These are phyloP conservation scores for Girardinichthys multiradiatus DNA, from an alignment of 2,113 vertebrate species.

Conservation along the genomic window DNA sequence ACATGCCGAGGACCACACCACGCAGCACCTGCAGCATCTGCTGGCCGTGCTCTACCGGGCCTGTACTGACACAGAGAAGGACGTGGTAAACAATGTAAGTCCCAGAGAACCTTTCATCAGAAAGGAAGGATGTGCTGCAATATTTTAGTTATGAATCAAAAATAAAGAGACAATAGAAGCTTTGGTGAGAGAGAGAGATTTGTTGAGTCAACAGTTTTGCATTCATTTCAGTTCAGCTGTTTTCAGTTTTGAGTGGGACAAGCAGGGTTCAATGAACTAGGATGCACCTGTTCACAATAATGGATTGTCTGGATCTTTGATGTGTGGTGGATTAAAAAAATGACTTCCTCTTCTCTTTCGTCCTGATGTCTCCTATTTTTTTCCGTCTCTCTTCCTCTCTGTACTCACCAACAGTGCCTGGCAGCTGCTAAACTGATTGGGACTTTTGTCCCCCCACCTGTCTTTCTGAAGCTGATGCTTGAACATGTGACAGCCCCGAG, in stretches of 20 bases:
- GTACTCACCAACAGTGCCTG: constrained; percentile 76
- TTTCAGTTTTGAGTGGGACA: constrained; percentile 10
- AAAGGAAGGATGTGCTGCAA: background rate
- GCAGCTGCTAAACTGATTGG: constrained; percentile 88
- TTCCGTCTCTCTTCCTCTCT: constrained; percentile 15
- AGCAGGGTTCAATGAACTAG: constrained; percentile 50
- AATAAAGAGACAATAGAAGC: background rate
- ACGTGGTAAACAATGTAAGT: constrained; percentile 87
- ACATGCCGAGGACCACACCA: constrained; percentile 90
- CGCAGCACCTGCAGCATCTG: constrained; percentile 89
- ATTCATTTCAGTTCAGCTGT: constrained; percentile 12
- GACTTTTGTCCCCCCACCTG: constrained; percentile 86
- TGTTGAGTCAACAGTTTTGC: constrained; percentile 37
- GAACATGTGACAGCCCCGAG: constrained; percentile 76
- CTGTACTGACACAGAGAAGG: constrained; percentile 82
- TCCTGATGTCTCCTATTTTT: constrained; percentile 7
- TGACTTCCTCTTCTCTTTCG: constrained; percentile 30
- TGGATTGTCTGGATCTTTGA: constrained; percentile 41
- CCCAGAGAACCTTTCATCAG: background rate
- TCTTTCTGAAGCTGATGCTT: constrained; percentile 87
- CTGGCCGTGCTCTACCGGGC: constrained; percentile 85
- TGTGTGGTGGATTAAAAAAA: constrained; percentile 24
- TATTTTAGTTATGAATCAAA: background rate
- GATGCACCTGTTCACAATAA: constrained; percentile 59
- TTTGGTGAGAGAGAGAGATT: constrained; percentile 17